A percentile compares a stretch with the other conserved stretches of the same genome.
These are phyloP conservation scores for Noctuana brunneofusca DNA, from an alignment of 2,888 invertebrate genomes.

Conservation along the genomic window DNA sequence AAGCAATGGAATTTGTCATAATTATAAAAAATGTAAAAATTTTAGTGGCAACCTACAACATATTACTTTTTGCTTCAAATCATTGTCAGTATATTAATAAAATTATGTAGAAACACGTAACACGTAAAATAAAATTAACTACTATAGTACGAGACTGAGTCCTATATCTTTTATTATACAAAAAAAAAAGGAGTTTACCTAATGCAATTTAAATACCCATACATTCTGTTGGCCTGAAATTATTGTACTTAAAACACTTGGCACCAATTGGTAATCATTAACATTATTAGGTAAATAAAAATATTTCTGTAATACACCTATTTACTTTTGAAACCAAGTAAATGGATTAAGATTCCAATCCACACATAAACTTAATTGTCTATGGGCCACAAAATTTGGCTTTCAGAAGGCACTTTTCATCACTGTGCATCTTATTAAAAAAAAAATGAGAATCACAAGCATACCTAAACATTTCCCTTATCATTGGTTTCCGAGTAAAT, in stretches of 20 bases:
- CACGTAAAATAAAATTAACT: no score
- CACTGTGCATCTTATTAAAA: not conserved
- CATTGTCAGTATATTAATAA: no score
- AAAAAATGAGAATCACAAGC: not conserved
- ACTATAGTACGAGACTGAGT: no score
- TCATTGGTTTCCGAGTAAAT: slow-evolving; percentile 18
- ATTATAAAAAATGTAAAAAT: no score
- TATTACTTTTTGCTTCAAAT: no score
- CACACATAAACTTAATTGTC: not conserved
- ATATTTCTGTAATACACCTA: slow-evolving; percentile 40
- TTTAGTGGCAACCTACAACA: no score
- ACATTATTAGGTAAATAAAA: slow-evolving; percentile 35
- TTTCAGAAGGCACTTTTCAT: not conserved
- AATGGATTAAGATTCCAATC: slow-evolving; percentile 28
- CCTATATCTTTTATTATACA: no score
- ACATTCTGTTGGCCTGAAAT: slow-evolving; percentile 30
- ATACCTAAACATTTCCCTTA: slow-evolving; percentile 3
- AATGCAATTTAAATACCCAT: not conserved
- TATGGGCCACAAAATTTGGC: not conserved
- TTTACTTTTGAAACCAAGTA: slow-evolving; percentile 27
- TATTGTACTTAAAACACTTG: slow-evolving; percentile 57
- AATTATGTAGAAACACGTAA: no score
- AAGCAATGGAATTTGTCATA: no score
- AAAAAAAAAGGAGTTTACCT: no score
- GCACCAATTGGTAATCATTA: slow-evolving; percentile 68